Base-by-base conservation (phyloP, 2,888 invertebrate species). In the Chironomus tentans region DNA sequence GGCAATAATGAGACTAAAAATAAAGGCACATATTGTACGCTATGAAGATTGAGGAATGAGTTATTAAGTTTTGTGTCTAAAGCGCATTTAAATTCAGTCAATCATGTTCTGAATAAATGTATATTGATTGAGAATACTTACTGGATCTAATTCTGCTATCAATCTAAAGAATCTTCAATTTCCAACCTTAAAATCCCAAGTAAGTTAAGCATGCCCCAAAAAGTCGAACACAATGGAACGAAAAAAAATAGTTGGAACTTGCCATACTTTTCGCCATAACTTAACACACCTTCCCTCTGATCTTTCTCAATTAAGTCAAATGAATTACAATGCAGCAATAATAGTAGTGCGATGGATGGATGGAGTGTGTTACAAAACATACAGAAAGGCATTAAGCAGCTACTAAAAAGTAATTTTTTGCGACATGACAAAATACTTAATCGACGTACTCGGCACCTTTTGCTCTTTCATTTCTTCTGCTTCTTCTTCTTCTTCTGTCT, bases 281-380 rank as follows among this genome's bases (percentile, higher is more conserved):
- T 15, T n/a, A 13, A 62, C 62, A 62, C 65, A 65, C 65, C 65
- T 65, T 65, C 62, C 18, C 62, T 21, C 65, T 65, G 65, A 65
- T 65, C 65, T 65, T 65, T 22, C 65, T 65, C 65, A 65, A 65
- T 65, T 65, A 65, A 65, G 22, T 21, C 65, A 21, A 65, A 65
- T 65, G 65, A 65, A 65, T 65, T 65, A 65, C 65, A 65, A 65
- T 24, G 65, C 65, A 24, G 21, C 21, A 24, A 18, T 18, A 56
- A 56, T 15, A 56, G 38, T 38, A 10, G 38, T 56, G 15, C 15
- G 15, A 50, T 50, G 15, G 15, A 56, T 56, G 56, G 56, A 56
- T 56, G 38, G 38, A 56, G 18, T 18, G 21, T 62, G 62, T 62
- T 62, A 22, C 62, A 65, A 65, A 22, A 65, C 13, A 24, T 21